Evolutionary conservation across 2,888 invertebrate genomes (phyloP), one percentile per base, ranked within the genome.

Genomic region (Dynastes maya): DNA sequence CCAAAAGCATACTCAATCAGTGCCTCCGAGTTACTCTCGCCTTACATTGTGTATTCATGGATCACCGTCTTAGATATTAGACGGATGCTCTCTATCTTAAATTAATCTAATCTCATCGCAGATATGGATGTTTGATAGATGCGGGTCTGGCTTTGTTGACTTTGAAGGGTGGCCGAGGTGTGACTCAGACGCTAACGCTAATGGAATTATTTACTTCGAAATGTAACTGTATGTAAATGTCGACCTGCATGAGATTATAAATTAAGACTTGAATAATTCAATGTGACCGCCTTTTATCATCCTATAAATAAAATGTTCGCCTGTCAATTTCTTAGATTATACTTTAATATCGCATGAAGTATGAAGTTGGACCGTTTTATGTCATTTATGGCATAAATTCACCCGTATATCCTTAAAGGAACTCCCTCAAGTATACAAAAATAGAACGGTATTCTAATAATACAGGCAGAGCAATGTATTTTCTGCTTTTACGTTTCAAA

Each of bases 21-120:
- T 83, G 84, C 85, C 85, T 84, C 85, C 84, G 85, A 86, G 85
- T 84, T 51, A 51, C 27, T 68, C 68, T 13, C 51, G 51, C 49
- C 51, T 11, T 82, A 32, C 84, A 85, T 86, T 85, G 84, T 22
- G 84, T 85, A 86, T 86, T 86, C 86, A 86, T 86, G 84, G 85
- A 68, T 49, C 68, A 51, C 83, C 80, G 83, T 84, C 51, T 84
- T 84, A 83, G 63, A 85, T 85, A 85, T 85, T 83, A 82, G 84
- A 85, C 85, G 83, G 85, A 85, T 83, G 82, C 82, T 81, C 84
- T 37, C 5, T 85, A 85, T 86, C 85, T 85, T 83, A 83, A 84
- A 85, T 86, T 86, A 86, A 86, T 86, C 85, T 84, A 86, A 86
- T 86, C 85, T 84, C 83, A 83, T 84, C 83, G 63, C 63, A 82